These are phyloP conservation scores for Tenthredo notha DNA, from an alignment of 2,888 invertebrate genomes.

Conservation along the genomic window DNA sequence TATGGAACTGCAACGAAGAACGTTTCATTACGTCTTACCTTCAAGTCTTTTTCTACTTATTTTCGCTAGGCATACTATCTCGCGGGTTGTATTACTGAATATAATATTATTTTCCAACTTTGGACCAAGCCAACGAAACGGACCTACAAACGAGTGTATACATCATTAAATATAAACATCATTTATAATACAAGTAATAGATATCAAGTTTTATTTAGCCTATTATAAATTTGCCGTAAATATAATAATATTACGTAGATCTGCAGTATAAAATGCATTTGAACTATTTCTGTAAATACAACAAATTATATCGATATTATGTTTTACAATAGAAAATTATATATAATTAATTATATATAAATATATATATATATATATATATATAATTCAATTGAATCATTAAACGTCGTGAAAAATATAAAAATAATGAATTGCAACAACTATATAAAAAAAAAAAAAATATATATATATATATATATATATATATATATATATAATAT, in stretches of 20 bases:
- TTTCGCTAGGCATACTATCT: background rate
- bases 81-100: background rate
- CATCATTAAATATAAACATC: background rate
- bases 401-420: background rate
- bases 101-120: background rate
- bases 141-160: conserved; percentile 22
- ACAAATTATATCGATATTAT: background rate
- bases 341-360: background rate
- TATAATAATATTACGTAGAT: background rate
- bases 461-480: background rate
- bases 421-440: background rate
- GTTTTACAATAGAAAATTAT: background rate
- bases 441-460: no score
- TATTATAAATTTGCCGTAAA: background rate
- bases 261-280: background rate
- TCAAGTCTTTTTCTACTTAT: background rate
- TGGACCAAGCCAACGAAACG: conserved; percentile 13
- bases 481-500: background rate
- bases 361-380: no score
- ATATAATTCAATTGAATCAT: background rate
- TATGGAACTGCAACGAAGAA: background rate
- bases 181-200: background rate
- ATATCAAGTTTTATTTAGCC: background rate
- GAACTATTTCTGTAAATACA: conserved; percentile 22
- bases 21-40: background rate